Base-by-base conservation (phyloP, 2,797 vertebrate genomes). In the Lacerta viridis region DNA sequence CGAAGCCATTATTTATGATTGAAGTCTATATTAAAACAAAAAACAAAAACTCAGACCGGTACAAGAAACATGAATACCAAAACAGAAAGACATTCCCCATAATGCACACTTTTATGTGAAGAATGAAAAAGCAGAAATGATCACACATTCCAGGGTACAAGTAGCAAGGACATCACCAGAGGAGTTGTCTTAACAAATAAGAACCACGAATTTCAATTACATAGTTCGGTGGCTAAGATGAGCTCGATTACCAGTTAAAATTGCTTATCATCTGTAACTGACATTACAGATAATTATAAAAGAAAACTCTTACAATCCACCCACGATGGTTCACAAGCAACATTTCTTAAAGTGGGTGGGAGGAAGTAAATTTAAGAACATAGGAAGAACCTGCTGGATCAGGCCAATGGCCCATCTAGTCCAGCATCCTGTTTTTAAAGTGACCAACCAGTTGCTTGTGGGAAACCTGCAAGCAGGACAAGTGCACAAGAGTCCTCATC, bases 161-260 rank as follows among this genome's bases (percentile, higher is more conserved):
- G 7, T 13, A 23, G 18, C 17, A 64, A 64, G 61, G 27, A 3
- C 55, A 29, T 23, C 89, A 88, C 80, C 23, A 59, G 43, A 91
- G 89, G 90, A 91, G 64, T 83, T 17, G 92, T 71, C 15, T 76
- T 83, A 20, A 8, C 83, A 90, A 1, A 29, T 2, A 86, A 86
- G 84, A 29, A 33, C 33, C 8, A 66, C 80, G 77, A 33, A 25
- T 89, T 91, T 84, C 59, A 92, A 33, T 2, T 72, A 80, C 83
- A 85, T 69, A 91, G 76, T 25, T 0, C 59, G 2, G 23, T 80
- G 86, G 89, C 83, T 93, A 93, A 86, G 85, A 86, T 87, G 80
- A 89, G 80, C 90, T 88, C 83, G 15, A n/a, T 83, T 71, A 77
- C 1, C 83, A 91, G 91, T 25, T 69, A 84, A 68, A 90, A 85